Evolutionary conservation across 2,113 vertebrate species (phyloP).

Genomic region (Myanophis thanlyinensis): DNA sequence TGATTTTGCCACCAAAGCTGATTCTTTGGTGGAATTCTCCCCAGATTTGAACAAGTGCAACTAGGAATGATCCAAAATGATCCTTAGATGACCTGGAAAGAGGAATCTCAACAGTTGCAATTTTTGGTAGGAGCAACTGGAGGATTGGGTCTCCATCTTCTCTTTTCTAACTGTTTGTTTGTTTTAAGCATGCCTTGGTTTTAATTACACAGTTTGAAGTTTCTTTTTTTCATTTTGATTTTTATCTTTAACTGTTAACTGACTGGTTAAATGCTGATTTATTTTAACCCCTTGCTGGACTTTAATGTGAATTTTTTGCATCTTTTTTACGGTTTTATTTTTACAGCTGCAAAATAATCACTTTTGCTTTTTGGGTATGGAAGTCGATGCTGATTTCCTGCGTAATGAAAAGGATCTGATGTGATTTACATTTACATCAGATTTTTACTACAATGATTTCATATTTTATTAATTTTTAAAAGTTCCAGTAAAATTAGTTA

Average conservation of each 20-base stretch:
- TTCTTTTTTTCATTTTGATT: not conserved
- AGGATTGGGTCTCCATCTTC: not conserved
- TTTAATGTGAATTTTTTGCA: not conserved
- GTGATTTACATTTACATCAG: too few relatives aligned
- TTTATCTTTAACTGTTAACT: not conserved
- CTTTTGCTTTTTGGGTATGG: too few relatives aligned
- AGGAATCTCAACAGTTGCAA: not conserved
- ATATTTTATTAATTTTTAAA: too few relatives aligned
- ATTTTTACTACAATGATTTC: too few relatives aligned
- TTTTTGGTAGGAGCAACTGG: not conserved
- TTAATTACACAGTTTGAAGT: not conserved
- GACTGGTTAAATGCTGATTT: not conserved
- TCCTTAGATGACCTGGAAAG: not conserved
- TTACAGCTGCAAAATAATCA: too few relatives aligned
- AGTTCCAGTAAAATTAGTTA: too few relatives aligned
- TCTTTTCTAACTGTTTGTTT: not conserved
- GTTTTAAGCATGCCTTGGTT: not conserved
- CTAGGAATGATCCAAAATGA: not conserved
- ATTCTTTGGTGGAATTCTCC: not conserved
- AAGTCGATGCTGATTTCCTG: too few relatives aligned
- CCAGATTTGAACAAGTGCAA: not conserved
- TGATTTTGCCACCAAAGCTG: not conserved
- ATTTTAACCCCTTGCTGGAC: not conserved
- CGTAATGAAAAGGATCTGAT: too few relatives aligned
- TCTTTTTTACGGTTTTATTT: not conserved